phyloP scores from a whole-genome alignment of 1,140 invertebrate species.

The Papilio glaucus region DNA sequence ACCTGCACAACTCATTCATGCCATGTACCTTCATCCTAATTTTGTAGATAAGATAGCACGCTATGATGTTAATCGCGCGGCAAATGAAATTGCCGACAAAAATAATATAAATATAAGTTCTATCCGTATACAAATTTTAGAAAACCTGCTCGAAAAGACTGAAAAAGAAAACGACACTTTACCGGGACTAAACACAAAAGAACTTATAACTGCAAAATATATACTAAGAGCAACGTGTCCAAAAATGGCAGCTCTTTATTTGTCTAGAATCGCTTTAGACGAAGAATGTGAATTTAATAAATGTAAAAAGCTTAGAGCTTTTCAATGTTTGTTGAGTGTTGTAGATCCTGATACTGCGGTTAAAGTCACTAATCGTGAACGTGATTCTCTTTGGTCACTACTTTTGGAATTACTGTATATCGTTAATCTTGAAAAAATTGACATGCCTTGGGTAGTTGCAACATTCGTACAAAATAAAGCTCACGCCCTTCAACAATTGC shows the following conservation, averaged over 20 bases:
- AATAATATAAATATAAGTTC: conserved; percentile 78
- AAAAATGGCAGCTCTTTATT: conserved; percentile 80
- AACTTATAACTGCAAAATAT: conserved; percentile 78
- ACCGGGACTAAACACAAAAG: conserved; percentile 62
- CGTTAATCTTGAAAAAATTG: conserved; percentile 73
- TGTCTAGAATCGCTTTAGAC: conserved; percentile 80
- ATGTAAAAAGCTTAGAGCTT: conserved; percentile 76
- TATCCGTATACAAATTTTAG: conserved; percentile 79
- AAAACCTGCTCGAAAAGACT: conserved; percentile 72
- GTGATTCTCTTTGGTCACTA: conserved; percentile 68
- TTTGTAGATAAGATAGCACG: conserved; percentile 79
- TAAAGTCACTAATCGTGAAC: conserved; percentile 74
- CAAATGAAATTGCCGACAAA: conserved; percentile 84
- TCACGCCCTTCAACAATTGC: conserved; percentile 69
- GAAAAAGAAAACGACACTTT: conserved; percentile 58
- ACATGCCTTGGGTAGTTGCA: conserved; percentile 77
- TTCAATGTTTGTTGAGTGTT: conserved; percentile 81
- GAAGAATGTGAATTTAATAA: conserved; percentile 77
- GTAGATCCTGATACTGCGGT: conserved; percentile 74
- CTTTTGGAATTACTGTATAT: conserved; percentile 74
- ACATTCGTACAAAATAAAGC: conserved; percentile 76
- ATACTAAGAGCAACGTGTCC: conserved; percentile 80
- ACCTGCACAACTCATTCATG: conserved; percentile 82
- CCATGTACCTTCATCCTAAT: conserved; percentile 83
- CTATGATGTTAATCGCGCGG: conserved; percentile 83